A percentile compares a stretch with the other conserved stretches of the same genome.
Evolutionary conservation across 2,797 vertebrate species (phyloP).

Genomic region (Triplophysa bombifrons): DNA sequence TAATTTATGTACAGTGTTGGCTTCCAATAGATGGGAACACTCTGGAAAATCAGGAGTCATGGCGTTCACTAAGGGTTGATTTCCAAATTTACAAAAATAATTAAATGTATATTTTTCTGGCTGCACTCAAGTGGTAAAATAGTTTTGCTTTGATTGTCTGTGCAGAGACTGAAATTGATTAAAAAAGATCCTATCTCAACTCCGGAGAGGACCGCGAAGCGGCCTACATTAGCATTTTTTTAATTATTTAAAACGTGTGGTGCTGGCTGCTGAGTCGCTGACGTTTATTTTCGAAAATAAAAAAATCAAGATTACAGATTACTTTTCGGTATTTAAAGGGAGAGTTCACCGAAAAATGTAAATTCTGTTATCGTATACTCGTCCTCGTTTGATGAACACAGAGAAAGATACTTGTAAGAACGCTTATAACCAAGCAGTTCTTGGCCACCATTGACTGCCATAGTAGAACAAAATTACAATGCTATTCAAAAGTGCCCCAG

Average conservation of each 20-base stretch:
- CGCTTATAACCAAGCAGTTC: no score
- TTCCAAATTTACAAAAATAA: constrained; percentile 27
- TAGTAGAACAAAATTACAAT: no score
- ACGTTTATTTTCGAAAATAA: not conserved
- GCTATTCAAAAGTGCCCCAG: no score
- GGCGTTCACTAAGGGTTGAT: not conserved
- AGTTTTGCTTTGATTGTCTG: constrained; percentile 18
- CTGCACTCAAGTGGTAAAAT: constrained; percentile 9
- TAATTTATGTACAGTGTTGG: constrained; percentile 26
- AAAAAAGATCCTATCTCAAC: not conserved
- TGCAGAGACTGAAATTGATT: constrained; percentile 5
- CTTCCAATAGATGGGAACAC: not conserved
- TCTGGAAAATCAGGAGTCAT: constrained; percentile 5
- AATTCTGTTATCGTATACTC: no score
- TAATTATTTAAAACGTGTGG: not conserved
- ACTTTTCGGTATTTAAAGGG: not conserved
- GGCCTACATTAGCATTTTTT: not conserved
- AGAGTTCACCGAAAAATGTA: not conserved
- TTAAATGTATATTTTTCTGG: not conserved
- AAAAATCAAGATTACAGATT: not conserved
- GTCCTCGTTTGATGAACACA: no score
- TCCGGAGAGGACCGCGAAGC: not conserved
- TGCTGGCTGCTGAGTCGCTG: not conserved
- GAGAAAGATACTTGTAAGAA: no score
- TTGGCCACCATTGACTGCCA: no score